Conservation (phyloP, 1,140 invertebrate genomes). For the Stratiolaelaps scimitus region DNA sequence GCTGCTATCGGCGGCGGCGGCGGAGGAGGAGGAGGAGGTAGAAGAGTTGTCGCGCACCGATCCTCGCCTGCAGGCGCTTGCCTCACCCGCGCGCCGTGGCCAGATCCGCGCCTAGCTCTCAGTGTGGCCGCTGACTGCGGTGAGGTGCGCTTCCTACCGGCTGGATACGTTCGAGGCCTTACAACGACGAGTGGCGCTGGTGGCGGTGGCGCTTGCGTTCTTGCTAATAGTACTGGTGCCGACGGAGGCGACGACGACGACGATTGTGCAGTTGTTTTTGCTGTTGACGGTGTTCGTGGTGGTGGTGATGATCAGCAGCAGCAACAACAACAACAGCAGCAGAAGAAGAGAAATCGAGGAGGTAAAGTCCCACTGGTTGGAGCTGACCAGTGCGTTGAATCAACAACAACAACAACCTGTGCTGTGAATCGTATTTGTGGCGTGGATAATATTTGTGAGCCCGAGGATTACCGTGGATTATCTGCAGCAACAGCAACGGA, state of each 20-base stretch:
- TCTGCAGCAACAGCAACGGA: not conserved
- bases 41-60: not conserved
- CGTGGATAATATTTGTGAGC: not conserved
- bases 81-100: slow-evolving; percentile 24
- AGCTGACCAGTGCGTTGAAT: too few relatives aligned
- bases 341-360: not conserved
- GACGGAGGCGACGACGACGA: not conserved
- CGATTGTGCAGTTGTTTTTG: not conserved
- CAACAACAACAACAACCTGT: not conserved
- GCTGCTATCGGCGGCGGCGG: not conserved
- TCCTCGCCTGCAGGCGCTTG: not conserved
- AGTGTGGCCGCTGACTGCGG: slow-evolving; percentile 26
- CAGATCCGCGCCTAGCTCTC: slow-evolving; percentile 22
- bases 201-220: not conserved
- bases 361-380: too few relatives aligned
- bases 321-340: not conserved
- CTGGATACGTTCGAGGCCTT: slow-evolving; percentile 31
- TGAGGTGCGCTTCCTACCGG: slow-evolving; percentile 26
- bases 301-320: not conserved
- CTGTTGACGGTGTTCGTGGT: not conserved
- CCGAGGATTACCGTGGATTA: not conserved
- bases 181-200: not conserved
- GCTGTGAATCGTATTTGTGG: not conserved
- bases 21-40: slow-evolving; percentile 25
- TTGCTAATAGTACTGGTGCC: not conserved